phyloP scores from a whole-genome alignment of 2,888 invertebrate species.

The Drosophila leonis region DNA sequence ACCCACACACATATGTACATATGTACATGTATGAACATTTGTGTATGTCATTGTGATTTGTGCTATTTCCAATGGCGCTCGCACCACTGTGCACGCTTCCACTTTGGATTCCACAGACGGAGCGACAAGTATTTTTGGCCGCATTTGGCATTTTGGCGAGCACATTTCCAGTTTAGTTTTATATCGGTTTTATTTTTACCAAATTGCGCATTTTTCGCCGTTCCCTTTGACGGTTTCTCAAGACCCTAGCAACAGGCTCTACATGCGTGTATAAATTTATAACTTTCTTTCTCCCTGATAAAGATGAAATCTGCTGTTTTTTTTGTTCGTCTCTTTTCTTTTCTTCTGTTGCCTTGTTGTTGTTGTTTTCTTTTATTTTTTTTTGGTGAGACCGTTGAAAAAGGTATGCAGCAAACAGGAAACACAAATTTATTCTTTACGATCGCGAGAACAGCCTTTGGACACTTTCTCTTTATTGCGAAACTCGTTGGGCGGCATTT shows the following conservation, averaged over 20 bases:
- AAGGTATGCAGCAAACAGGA: constrained; percentile 73
- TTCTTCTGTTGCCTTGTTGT: not conserved
- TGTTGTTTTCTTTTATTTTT: constrained; percentile 6
- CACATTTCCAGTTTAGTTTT: constrained; percentile 15
- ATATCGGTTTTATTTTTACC: constrained; percentile 2
- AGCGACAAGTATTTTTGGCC: constrained; percentile 54
- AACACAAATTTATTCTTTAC: constrained; percentile 83
- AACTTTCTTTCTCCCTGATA: constrained; percentile 34
- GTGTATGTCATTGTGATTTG: not conserved
- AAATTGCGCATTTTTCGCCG: constrained; percentile 37
- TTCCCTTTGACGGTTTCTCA: constrained; percentile 39
- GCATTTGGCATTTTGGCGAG: constrained; percentile 29
- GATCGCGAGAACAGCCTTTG: constrained; percentile 81
- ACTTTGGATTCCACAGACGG: constrained; percentile 26
- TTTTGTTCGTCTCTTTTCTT: not conserved
- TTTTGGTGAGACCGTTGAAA: constrained; percentile 42
- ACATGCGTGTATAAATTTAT: constrained; percentile 14
- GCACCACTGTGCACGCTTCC: constrained; percentile 41
- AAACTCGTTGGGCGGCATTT: constrained; percentile 81
- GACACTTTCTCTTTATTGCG: constrained; percentile 83
- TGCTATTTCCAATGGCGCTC: not conserved
- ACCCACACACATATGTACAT: not conserved
- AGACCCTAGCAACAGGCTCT: constrained; percentile 34
- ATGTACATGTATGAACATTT: not conserved
- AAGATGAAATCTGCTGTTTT: constrained; percentile 51